These are phyloP conservation scores for Mola mola DNA, from an alignment of 2,113 vertebrate species.

Conservation along the genomic window DNA sequence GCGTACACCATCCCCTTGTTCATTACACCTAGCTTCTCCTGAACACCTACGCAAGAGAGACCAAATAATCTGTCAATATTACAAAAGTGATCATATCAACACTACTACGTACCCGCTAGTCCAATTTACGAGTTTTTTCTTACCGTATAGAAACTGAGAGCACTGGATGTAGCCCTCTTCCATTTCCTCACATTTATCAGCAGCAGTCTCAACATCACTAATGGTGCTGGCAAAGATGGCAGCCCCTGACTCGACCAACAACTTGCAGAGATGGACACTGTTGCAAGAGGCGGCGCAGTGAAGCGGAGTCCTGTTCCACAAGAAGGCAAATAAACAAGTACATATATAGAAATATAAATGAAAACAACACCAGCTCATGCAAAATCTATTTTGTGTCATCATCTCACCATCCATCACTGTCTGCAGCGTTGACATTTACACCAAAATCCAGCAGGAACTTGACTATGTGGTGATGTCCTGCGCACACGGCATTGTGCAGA, in stretches of 20 bases:
- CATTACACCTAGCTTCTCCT: constrained; percentile 98
- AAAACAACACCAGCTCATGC: not conserved
- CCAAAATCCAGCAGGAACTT: constrained; percentile 97
- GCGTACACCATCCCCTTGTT: constrained; percentile 94
- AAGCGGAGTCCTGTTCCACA: constrained; percentile 89
- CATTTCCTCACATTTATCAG: constrained; percentile 98
- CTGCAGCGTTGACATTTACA: constrained; percentile 97
- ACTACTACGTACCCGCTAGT: too few species aligned
- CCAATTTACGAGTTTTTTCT: too few species aligned
- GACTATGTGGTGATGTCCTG: constrained; percentile 97
- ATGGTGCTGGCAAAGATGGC: constrained; percentile 98
- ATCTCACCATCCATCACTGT: constrained; percentile 96
- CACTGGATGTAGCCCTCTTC: constrained; percentile 97
- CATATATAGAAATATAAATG: not conserved
- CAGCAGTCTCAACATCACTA: constrained; percentile 96
- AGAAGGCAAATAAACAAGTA: not conserved
- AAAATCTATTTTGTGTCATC: not conserved
- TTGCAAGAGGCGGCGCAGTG: constrained; percentile 99
- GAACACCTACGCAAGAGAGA: constrained; percentile 85
- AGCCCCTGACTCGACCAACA: constrained; percentile 96
- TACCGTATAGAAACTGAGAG: constrained; percentile 95
- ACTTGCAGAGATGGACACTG: constrained; percentile 96
- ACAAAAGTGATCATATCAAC: too few species aligned
- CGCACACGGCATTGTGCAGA: constrained; percentile 95
- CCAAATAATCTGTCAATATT: not conserved